These are phyloP conservation scores for Kryphioiulus occultus DNA, from an alignment of 2,888 invertebrate genomes.

Conservation along the genomic window DNA sequence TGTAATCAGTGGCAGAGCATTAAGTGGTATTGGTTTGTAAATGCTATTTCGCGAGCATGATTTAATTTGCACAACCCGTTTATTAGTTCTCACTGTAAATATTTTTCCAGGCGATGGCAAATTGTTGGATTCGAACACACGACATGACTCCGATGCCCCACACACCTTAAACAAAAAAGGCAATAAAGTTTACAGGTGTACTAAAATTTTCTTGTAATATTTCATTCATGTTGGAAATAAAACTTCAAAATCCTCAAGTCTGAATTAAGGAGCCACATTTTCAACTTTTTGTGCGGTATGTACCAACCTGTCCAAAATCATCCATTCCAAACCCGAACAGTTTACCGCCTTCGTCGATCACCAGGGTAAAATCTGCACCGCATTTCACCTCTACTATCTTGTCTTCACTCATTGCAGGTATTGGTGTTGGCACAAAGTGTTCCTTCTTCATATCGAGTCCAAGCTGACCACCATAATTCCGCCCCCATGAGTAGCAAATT, in stretches of 20 bases:
- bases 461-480: slow-evolving; percentile 88
- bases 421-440: slow-evolving; percentile 56
- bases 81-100: slow-evolving; percentile 75
- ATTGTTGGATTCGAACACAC: slow-evolving; percentile 60
- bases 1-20: slow-evolving; percentile 44
- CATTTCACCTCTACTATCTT: slow-evolving; percentile 68
- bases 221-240: too few relatives aligned
- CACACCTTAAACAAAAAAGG: slow-evolving; percentile 1
- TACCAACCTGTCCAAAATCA: slow-evolving; percentile 70
- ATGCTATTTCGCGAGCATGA: slow-evolving; percentile 48
- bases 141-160: slow-evolving; percentile 56
- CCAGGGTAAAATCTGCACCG: slow-evolving; percentile 80
- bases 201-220: too few relatives aligned
- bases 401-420: slow-evolving; percentile 56
- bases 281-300: neutral
- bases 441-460: slow-evolving; percentile 73
- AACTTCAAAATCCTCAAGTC: too few relatives aligned
- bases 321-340: slow-evolving; percentile 80
- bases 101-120: slow-evolving; percentile 69
- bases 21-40: slow-evolving; percentile 46
- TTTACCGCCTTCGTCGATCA: slow-evolving; percentile 70
- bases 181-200: neutral
- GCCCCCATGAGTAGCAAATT: slow-evolving; percentile 82
- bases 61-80: slow-evolving; percentile 68
- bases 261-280: too few relatives aligned